Base-by-base conservation (phyloP, 2,888 invertebrate species). In the Hetaerina titia region DNA sequence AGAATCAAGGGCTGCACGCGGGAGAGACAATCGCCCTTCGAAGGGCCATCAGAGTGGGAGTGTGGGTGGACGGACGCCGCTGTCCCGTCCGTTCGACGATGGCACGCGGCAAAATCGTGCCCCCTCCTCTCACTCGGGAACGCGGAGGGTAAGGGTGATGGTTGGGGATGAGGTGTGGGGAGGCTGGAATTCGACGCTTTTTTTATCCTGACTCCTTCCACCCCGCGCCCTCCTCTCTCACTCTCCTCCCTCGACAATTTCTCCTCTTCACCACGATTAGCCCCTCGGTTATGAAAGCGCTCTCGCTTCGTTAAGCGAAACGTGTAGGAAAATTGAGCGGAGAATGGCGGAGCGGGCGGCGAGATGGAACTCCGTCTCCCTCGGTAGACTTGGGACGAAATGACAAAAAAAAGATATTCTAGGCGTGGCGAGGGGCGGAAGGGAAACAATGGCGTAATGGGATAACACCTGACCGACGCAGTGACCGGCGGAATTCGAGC, bases 291-390 rank as follows among this genome's bases (percentile, higher is more conserved):
- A 69, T 69, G 69, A 69, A 69, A 69, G 69, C 69, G n/a, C 69
- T 69, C n/a, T 69, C 69, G 69, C 69, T 69, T 69, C 69, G 69
- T 69, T 69, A 69, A 69, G 69, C 19, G 69, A n/a, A 69, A 69
- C 69, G 69, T 9, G 69, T 69, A 69, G 69, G 69, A 69, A 69
- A 69, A 69, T 69, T 69, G 69, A 69, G 69, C 19, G 69, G 22
- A 69, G 69, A 69, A 69, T 69, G 69, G 69, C n/a, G 17, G 22
- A 5, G 69, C 22, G 69, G 69, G 69, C n/a, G 17, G 22, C n/a
- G 69, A 69, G 69, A 69, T 69, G 69, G 69, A 69, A 69, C 69
- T 22, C 22, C n/a, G 69, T n/a, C 69, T 69, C 69, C 22, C 69
- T 22, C n/a, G 22, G 22, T 69, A n/a, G 19, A 22, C 69, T 7